Conservation (phyloP, 2,888 invertebrate genomes). For the Coleophora flavipennella region DNA sequence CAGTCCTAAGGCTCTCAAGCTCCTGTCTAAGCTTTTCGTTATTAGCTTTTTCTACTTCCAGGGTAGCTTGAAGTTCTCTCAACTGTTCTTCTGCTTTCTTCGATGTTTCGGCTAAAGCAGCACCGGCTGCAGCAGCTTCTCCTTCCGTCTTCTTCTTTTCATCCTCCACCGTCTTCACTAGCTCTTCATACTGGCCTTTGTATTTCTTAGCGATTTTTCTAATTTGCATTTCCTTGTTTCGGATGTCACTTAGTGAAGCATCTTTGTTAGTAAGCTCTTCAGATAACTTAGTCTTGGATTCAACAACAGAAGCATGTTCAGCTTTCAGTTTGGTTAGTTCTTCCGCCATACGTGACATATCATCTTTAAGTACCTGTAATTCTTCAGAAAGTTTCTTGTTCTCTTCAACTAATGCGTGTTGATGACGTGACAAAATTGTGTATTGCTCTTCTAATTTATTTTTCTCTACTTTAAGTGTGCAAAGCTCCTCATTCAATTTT, state of each 20-base stretch:
- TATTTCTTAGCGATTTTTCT: conserved; percentile 94
- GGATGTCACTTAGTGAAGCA: conserved; percentile 76
- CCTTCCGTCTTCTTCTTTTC: conserved; percentile 73
- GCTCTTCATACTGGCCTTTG: conserved; percentile 87
- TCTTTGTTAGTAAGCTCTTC: conserved; percentile 80
- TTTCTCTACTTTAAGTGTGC: conserved; percentile 76
- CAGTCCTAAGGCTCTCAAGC: conserved; percentile 71
- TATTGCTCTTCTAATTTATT: conserved; percentile 79
- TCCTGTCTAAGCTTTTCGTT: conserved; percentile 78
- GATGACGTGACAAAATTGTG: conserved; percentile 70
- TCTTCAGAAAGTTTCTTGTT: conserved; percentile 78
- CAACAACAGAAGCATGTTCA: conserved; percentile 69
- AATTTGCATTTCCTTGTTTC: conserved; percentile 80
- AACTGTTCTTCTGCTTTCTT: conserved; percentile 68
- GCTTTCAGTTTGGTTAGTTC: conserved; percentile 77
- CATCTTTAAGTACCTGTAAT: conserved; percentile 69
- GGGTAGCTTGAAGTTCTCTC: conserved; percentile 50
- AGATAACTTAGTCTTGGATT: conserved; percentile 74
- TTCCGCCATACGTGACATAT: conserved; percentile 71
- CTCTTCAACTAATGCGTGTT: conserved; percentile 74
- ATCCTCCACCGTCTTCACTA: conserved; percentile 77
- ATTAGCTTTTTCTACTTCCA: conserved; percentile 66
- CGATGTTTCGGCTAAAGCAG: conserved; percentile 54
- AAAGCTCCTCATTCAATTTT: conserved; percentile 78
- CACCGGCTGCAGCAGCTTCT: conserved; percentile 63